phyloP scores from a whole-genome alignment of 64 coral and sea anemone species.

The Pachyseris speciosa region DNA sequence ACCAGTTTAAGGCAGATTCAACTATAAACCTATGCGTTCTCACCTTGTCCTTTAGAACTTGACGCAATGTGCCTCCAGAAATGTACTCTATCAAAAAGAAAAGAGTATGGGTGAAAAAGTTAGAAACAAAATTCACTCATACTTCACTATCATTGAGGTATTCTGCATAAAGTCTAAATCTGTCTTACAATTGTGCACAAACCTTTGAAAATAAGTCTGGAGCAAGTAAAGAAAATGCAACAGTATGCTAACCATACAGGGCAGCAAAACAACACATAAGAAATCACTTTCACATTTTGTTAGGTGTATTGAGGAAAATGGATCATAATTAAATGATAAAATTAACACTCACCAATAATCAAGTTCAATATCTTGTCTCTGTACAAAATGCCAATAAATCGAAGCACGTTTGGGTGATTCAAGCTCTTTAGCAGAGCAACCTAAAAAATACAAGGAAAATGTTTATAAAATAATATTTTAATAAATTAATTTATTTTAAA shows the following conservation, averaged over 20 bases:
- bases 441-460: conserved; percentile 20
- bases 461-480: not conserved
- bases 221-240: no score
- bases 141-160: no score
- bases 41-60: conserved; percentile 86
- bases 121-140: no score
- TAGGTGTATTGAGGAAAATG: no score
- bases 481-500: not conserved
- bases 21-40: no score
- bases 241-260: no score
- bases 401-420: conserved; percentile 86
- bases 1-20: no score
- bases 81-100: conserved; percentile 83
- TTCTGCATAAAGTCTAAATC: no score
- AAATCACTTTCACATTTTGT: no score
- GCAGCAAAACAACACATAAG: no score
- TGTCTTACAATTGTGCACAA: no score
- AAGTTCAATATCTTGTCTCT: conserved; percentile 86
- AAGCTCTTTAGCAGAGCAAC: conserved; percentile 94
- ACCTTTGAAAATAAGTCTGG: no score
- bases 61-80: conserved; percentile 76
- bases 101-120: not conserved
- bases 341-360: conserved; percentile 75
- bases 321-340: not conserved
- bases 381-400: conserved; percentile 96